These are phyloP conservation scores for Drosophila diplacantha DNA, from an alignment of 2,888 invertebrate genomes.

Conservation along the genomic window DNA sequence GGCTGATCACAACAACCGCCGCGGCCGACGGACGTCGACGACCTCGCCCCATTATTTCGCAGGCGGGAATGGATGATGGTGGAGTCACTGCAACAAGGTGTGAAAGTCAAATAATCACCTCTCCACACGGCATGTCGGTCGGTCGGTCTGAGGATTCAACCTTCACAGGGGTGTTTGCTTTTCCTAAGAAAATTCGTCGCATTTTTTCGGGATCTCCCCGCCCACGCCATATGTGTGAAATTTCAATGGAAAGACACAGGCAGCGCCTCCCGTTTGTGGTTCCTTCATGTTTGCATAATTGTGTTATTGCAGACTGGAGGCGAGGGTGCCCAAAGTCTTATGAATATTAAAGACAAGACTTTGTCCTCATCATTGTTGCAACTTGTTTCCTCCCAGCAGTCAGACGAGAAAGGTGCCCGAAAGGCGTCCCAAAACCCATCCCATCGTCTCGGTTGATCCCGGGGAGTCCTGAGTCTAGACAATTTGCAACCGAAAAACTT, in stretches of 20 bases:
- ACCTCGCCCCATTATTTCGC: conserved; percentile 48
- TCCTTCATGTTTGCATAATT: conserved; percentile 64
- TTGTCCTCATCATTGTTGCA: conserved; percentile 49
- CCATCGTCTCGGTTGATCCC: background rate
- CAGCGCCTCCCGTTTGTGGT: conserved; percentile 39
- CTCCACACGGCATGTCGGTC: conserved; percentile 57
- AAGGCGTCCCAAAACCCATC: conserved; percentile 27
- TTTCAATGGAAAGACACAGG: conserved; percentile 52
- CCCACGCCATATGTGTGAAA: conserved; percentile 58
- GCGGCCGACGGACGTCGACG: conserved; percentile 54
- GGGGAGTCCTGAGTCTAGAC: conserved; percentile 44
- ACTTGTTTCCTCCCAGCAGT: conserved; percentile 34
- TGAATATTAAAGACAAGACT: conserved; percentile 63
- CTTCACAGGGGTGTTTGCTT: conserved; percentile 53
- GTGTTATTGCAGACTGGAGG: conserved; percentile 57
- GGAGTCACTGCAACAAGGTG: conserved; percentile 58
- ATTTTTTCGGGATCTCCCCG: conserved; percentile 29
- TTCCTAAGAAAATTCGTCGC: conserved; percentile 60
- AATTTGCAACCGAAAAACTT: conserved; percentile 52
- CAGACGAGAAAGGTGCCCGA: conserved; percentile 42
- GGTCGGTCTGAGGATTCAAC: conserved; percentile 14
- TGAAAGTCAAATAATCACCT: conserved; percentile 72
- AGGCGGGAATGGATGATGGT: conserved; percentile 9
- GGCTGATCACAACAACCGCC: conserved; percentile 70
- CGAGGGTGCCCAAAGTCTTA: conserved; percentile 45